A percentile compares a stretch with the other conserved stretches of the same genome.
Conservation (phyloP, 1,140 invertebrate genomes). For the Tetraneura akinire region DNA sequence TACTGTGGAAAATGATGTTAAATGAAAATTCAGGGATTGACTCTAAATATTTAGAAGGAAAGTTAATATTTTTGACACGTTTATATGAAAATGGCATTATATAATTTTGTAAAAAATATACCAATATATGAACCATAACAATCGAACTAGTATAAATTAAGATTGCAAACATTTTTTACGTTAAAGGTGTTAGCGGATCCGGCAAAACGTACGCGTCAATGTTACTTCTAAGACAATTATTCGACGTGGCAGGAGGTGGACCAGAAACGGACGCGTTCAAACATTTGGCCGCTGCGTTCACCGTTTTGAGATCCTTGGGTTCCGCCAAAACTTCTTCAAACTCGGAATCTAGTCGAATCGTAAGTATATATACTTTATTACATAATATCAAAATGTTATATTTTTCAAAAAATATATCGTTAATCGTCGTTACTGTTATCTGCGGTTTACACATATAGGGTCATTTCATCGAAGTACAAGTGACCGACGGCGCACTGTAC, state of each 20-base stretch:
- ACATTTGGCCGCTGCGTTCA: conserved; percentile 91
- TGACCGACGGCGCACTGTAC: conserved; percentile 92
- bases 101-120: too few relatives aligned
- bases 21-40: too few relatives aligned
- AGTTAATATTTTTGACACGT: too few relatives aligned
- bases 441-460: conserved; percentile 67
- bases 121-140: not conserved
- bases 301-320: conserved; percentile 85
- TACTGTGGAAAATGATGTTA: too few relatives aligned
- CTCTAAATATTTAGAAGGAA: too few relatives aligned
- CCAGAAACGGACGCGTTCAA: conserved; percentile 96
- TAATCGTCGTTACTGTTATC: not conserved
- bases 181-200: conserved; percentile 85
- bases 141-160: too few relatives aligned
- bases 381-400: too few relatives aligned
- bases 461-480: conserved; percentile 94
- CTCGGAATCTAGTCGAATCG: conserved; percentile 91
- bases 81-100: too few relatives aligned
- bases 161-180: not conserved
- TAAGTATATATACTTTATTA: conserved; percentile 60
- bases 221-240: conserved; percentile 84
- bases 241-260: conserved; percentile 89
- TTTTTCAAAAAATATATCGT: conserved; percentile 38
- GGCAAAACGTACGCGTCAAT: conserved; percentile 94
- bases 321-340: conserved; percentile 88